Evolutionary conservation across 2,113 vertebrate species (phyloP).

Genomic region (Python bivittatus): DNA sequence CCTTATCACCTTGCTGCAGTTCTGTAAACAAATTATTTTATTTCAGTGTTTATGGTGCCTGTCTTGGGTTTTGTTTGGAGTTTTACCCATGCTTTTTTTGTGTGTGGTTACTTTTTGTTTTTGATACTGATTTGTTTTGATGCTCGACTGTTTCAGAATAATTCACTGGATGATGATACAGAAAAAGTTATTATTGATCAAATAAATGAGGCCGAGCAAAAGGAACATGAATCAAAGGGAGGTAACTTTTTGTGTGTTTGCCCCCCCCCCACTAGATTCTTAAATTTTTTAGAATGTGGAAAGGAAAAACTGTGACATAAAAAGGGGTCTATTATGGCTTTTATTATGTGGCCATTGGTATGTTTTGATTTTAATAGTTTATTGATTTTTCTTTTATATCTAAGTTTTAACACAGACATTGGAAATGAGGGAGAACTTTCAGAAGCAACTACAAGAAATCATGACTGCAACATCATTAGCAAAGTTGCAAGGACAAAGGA

Average conservation of each 20-base stretch:
- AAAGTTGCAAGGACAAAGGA: constrained; percentile 77
- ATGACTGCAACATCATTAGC: constrained; percentile 92
- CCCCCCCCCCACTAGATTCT: not conserved
- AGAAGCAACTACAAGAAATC: constrained; percentile 93
- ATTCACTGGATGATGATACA: constrained; percentile 56
- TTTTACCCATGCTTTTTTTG: not conserved
- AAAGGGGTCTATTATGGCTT: not conserved
- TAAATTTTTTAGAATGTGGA: not conserved
- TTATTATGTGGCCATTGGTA: not conserved
- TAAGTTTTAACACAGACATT: constrained; percentile 84
- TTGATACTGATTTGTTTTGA: constrained; percentile 27
- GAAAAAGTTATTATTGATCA: constrained; percentile 37
- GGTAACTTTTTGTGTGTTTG: constrained; percentile 66
- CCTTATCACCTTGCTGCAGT: not conserved
- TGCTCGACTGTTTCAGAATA: constrained; percentile 54
- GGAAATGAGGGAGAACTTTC: constrained; percentile 94
- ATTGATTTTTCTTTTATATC: constrained; percentile 24
- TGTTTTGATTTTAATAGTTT: not conserved
- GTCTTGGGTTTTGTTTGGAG: not conserved
- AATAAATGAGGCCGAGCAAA: constrained; percentile 55
- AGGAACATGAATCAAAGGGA: constrained; percentile 67
- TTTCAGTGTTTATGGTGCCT: not conserved
- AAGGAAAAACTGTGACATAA: not conserved
- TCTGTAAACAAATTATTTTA: not conserved
- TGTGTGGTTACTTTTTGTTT: not conserved